These are phyloP conservation scores for Agriopis aurantiaria DNA, from an alignment of 2,888 invertebrate species.

Conservation along the genomic window DNA sequence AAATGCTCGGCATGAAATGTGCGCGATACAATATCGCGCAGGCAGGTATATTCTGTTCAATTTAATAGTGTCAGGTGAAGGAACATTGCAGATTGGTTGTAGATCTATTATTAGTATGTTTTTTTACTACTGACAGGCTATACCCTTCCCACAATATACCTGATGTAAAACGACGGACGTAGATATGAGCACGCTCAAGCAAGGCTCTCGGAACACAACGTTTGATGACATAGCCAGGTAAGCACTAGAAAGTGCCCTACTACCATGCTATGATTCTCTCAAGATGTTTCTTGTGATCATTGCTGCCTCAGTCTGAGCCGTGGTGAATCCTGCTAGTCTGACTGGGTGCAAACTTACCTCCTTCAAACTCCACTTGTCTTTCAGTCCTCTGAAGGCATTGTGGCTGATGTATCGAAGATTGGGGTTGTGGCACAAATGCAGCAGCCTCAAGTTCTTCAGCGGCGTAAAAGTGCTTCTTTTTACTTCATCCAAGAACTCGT, in stretches of 20 bases:
- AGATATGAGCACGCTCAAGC: too few relatives aligned
- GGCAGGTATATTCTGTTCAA: slow-evolving; percentile 1
- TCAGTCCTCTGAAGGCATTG: slow-evolving; percentile 84
- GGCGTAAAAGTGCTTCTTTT: slow-evolving; percentile 84
- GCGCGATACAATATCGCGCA: neutral
- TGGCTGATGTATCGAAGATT: slow-evolving; percentile 86
- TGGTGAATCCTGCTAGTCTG: neutral
- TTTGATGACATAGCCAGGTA: too few relatives aligned
- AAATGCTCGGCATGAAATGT: slow-evolving; percentile 5
- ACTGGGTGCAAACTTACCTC: slow-evolving; percentile 71
- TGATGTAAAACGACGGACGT: too few relatives aligned
- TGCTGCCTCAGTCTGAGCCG: neutral
- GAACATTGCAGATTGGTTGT: neutral
- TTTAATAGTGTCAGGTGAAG: slow-evolving; percentile 20
- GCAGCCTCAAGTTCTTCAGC: slow-evolving; percentile 73
- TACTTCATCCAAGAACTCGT: slow-evolving; percentile 84
- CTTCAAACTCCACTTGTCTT: slow-evolving; percentile 81
- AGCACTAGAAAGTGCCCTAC: too few relatives aligned
- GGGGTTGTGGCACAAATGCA: slow-evolving; percentile 84
- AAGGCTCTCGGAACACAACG: too few relatives aligned
- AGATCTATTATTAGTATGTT: neutral
- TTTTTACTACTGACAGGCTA: too few relatives aligned
- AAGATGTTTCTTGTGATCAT: neutral
- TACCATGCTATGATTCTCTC: neutral
- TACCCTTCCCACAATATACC: too few relatives aligned